Base-by-base conservation (phyloP, 2,113 vertebrate species). In the Amphiprion percula region DNA sequence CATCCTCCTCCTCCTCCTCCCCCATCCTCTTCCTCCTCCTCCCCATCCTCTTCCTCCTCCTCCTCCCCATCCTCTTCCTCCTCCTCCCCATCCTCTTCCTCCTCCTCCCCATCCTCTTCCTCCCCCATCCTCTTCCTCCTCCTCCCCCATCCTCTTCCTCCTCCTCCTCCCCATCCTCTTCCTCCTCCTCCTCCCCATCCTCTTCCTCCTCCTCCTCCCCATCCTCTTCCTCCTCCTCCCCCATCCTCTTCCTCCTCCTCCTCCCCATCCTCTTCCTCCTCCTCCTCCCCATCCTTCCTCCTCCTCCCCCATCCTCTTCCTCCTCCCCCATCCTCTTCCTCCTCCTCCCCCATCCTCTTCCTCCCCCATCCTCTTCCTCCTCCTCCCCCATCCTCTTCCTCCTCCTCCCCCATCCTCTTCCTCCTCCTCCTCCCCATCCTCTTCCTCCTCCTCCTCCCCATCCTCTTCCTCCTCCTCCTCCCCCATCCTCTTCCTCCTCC, bases 151-250 rank as follows among this genome's bases (percentile, higher is more conserved):
- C 82, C 68, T 63, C 58, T 77, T 52, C 73, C 64, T 77, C 73
- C 80, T 6, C 75, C 33, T 76, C 77, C 73, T n/a, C n/a, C n/a
- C n/a, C n/a, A n/a, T n/a, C n/a, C n/a, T n/a, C n/a, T n/a, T n/a
- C n/a, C n/a, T 76, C 77, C 70, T 83, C 90, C 88, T 94, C 90
- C n/a, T n/a, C 77, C 58, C 65, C 84, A 66, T 59, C 82, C 68
- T 63, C 58, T 77, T 52, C 73, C 64, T 77, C 73, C 80, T 6
- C 75, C 33, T 76, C 77, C 73, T n/a, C n/a, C n/a, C n/a, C n/a
- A n/a, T n/a, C n/a, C n/a, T n/a, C n/a, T n/a, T n/a, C n/a, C n/a
- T 76, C 77, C 70, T 83, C 90, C 88, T 94, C 90, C 77, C 58
- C 65, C 84, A 66, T 59, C 82, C 68, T 63, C 58, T 77, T 52